Conservation (phyloP, 2,113 vertebrate species). For the Tragelaphus buxtoni region DNA sequence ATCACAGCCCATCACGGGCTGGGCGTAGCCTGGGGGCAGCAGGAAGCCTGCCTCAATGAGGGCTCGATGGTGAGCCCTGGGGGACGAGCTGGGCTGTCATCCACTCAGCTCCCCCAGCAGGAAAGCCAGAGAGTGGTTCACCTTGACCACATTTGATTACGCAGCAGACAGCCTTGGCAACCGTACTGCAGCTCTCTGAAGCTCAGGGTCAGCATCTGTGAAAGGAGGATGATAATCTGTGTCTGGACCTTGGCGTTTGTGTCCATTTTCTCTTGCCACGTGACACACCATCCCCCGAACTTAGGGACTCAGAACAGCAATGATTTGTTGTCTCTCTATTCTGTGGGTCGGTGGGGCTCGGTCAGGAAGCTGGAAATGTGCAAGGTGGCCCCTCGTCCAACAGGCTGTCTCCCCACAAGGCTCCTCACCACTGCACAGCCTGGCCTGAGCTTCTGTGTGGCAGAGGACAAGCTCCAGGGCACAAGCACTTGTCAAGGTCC, state of each 20-base stretch:
- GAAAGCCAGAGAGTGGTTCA: neutral
- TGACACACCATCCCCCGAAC: neutral
- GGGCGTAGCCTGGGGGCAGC: neutral
- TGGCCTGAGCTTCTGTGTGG: neutral
- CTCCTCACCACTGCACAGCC: neutral
- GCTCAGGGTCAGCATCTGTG: neutral
- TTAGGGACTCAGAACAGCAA: neutral
- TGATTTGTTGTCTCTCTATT: neutral
- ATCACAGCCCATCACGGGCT: fast-evolving
- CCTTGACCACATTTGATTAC: neutral
- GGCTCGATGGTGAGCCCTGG: neutral
- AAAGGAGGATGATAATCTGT: neutral
- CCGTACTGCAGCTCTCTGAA: neutral
- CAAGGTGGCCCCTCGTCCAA: neutral
- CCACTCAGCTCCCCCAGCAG: neutral
- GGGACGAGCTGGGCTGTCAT: neutral
- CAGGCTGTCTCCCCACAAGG: neutral
- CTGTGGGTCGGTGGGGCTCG: neutral
- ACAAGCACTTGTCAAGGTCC: neutral
- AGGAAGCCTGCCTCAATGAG: neutral
- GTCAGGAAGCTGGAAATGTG: neutral
- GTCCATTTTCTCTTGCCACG: neutral
- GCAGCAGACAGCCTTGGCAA: neutral
- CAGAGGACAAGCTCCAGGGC: neutral
- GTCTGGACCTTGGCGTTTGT: neutral